Percentiles rank a stretch among this genome's conserved stretches.
These are phyloP conservation scores for Trachythela sp. DNA, from an alignment of 64 coral and sea anemone species.

Conservation along the genomic window DNA sequence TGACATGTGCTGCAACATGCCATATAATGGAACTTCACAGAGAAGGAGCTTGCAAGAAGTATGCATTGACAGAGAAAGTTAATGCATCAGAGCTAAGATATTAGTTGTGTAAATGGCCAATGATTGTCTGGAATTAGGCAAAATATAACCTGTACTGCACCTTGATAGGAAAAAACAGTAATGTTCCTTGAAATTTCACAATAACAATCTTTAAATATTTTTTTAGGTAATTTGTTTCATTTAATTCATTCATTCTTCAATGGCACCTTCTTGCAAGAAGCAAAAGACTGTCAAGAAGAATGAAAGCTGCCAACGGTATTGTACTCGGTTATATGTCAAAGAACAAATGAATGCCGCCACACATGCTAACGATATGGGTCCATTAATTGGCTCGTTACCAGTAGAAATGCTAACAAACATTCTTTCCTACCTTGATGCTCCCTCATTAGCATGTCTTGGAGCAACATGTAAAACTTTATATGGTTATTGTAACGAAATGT, in stretches of 20 bases:
- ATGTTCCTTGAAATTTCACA: neutral
- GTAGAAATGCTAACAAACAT: slow-evolving; percentile 82
- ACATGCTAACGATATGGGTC: slow-evolving; percentile 48
- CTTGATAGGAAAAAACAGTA: too few relatives aligned
- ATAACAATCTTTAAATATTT: neutral
- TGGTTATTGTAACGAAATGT: slow-evolving; percentile 60
- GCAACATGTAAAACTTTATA: slow-evolving; percentile 70
- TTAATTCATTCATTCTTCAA: neutral
- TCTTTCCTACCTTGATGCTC: slow-evolving; percentile 78
- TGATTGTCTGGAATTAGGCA: too few relatives aligned
- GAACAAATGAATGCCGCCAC: neutral
- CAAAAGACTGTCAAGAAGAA: neutral
- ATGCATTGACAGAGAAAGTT: too few relatives aligned
- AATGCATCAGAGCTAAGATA: too few relatives aligned
- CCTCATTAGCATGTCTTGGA: slow-evolving; percentile 72
- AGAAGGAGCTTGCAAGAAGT: too few relatives aligned
- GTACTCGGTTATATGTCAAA: neutral
- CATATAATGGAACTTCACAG: too few relatives aligned
- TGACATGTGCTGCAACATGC: too few relatives aligned
- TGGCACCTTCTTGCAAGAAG: neutral
- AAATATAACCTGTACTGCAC: too few relatives aligned
- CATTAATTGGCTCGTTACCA: slow-evolving; percentile 72
- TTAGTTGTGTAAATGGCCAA: too few relatives aligned
- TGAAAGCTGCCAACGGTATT: neutral
- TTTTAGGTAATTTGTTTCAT: neutral